Conservation (phyloP, 2,797 vertebrate species). For the Tenualosa thibaudeaui region DNA sequence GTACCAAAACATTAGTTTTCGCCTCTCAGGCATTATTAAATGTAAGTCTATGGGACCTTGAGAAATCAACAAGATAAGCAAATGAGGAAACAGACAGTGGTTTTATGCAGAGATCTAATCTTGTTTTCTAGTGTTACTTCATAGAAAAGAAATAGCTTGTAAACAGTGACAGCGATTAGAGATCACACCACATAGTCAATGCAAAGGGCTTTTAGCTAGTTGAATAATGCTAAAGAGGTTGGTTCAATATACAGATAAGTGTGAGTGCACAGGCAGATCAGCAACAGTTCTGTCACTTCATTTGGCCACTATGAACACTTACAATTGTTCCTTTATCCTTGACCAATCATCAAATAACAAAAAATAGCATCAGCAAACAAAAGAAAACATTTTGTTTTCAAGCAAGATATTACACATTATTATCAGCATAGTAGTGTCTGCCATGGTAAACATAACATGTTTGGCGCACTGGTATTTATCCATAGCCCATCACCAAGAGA, state of each 20-base stretch:
- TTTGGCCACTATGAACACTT: background rate
- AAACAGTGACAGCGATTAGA: background rate
- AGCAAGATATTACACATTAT: background rate
- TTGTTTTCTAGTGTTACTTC: background rate
- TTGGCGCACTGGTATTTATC: background rate
- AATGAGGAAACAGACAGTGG: background rate
- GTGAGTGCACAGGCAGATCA: background rate
- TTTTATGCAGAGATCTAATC: background rate
- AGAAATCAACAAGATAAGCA: background rate
- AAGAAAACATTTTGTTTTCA: background rate
- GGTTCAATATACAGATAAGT: background rate
- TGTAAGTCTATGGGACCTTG: background rate
- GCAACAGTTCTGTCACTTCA: background rate
- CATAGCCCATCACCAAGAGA: background rate
- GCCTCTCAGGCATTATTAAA: background rate
- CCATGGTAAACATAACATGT: background rate
- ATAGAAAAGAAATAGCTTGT: background rate
- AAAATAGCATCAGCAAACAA: background rate
- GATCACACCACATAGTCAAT: background rate
- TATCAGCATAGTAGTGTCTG: background rate
- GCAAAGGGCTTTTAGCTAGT: background rate
- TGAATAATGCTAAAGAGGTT: background rate
- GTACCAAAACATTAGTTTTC: background rate
- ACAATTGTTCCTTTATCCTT: background rate
- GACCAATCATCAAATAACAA: background rate